Conservation (phyloP, 2,113 vertebrate species). For the Otocyon megalotis region DNA sequence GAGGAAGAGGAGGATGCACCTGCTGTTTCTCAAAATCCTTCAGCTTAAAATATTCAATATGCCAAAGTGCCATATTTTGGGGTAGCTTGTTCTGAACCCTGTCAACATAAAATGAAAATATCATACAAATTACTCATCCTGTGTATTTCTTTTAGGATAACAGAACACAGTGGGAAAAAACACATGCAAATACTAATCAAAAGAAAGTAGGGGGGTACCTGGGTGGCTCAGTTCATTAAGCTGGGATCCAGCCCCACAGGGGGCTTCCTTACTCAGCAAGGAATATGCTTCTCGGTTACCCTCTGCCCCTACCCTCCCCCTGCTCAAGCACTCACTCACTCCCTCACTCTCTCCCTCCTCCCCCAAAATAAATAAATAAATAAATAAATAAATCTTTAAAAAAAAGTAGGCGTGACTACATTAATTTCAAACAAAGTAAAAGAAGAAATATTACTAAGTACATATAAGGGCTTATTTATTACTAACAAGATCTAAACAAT, state of each 20-base stretch:
- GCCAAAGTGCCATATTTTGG: neutral
- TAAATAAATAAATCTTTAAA: no score
- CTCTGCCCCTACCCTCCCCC: no score
- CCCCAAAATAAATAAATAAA: no score
- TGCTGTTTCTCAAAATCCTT: constrained; percentile 22
- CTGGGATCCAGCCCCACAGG: no score
- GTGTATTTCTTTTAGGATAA: neutral
- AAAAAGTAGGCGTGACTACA: neutral
- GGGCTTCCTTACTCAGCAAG: no score
- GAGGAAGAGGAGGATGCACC: neutral
- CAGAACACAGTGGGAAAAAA: neutral
- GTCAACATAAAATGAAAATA: constrained; percentile 18
- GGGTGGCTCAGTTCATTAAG: no score
- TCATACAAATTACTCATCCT: neutral
- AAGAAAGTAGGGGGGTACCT: neutral
- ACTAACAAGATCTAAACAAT: neutral
- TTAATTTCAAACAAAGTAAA: constrained; percentile 31
- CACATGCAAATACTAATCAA: constrained; percentile 35
- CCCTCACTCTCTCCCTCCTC: no score
- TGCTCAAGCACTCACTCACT: no score
- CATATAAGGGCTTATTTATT: neutral
- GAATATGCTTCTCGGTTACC: no score
- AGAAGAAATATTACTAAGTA: constrained; percentile 15
- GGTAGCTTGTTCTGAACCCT: neutral
- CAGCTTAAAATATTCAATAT: neutral